Base-by-base conservation (phyloP, 2,797 vertebrate species). In the Pipistrellus pygmaeus region DNA sequence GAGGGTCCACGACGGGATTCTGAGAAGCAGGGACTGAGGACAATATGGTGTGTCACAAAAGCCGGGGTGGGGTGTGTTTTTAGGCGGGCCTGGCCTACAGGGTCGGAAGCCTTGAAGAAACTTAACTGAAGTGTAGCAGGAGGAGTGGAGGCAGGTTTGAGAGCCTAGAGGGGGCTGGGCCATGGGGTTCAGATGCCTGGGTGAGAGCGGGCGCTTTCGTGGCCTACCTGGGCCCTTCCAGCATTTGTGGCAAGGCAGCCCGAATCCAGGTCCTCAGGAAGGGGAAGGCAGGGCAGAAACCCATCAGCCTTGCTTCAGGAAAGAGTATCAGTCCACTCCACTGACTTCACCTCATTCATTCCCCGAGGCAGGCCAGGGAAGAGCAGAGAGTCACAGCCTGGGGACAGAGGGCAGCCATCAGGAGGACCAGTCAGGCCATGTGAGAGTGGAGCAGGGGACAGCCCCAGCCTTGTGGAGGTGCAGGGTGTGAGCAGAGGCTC, bases 251-350 rank as follows among this genome's bases (percentile, higher is more conserved):
- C 17, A 41, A 32, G 57, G 44, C 38, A 82, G 64, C 35, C 35
- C 13, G 35, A 69, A 85, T 82, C 86, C 27, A 46, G 85, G 69
- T 90, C 27, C 21, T 87, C 21, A n/a, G 85, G 68, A 83, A 83
- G 72, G 41, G 6, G 57, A 66, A 18, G n/a, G 75, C 10, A 9
- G 44, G 15, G 27, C 55, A 86, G 80, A 91, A 95, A 69, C 5
- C 32, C 12, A 38, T 51, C n/a, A 57, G 72, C 46, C 73, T 66
- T n/a, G 69, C 20, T 82, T 81, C 64, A 68, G 53, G 55, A 90
- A 48, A 69, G 2, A 68, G 15, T n/a, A n/a, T 25, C 44, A 80
- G 30, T 30, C 71, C n/a, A 27, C 51, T 38, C 77, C 18, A 23
- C 1, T 14, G 18, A 32, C 53, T 64, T 75, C 48, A 17, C 17